phyloP scores from a whole-genome alignment of 2,888 invertebrate genomes.

The Cepaea hortensis region DNA sequence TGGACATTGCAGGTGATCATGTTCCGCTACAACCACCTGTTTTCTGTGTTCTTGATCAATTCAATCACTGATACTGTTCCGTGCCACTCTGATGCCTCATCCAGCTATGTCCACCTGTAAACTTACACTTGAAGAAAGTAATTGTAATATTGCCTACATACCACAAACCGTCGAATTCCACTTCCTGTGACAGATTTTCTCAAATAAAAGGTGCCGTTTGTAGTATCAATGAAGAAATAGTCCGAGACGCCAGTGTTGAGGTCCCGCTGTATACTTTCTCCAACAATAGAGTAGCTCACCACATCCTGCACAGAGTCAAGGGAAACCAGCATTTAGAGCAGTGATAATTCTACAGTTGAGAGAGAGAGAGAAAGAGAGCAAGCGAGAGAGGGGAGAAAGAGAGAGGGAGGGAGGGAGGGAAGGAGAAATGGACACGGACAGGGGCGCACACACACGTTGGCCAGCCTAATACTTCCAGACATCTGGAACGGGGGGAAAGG shows the following conservation, averaged over 20 bases:
- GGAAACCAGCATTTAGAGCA: background rate
- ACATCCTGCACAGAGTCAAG: constrained; percentile 46
- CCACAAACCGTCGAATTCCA: constrained; percentile 57
- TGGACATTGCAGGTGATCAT: too few species aligned
- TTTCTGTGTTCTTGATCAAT: too few species aligned
- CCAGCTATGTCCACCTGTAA: background rate
- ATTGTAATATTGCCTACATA: constrained; percentile 29
- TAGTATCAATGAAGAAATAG: constrained; percentile 61
- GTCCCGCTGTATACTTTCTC: constrained; percentile 46
- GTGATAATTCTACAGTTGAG: background rate
- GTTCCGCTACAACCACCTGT: too few species aligned
- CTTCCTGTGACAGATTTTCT: constrained; percentile 46
- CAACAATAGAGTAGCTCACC: constrained; percentile 48
- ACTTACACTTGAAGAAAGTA: background rate
- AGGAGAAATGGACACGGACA: too few species aligned
- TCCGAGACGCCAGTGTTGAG: constrained; percentile 48
- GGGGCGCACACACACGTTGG: too few species aligned
- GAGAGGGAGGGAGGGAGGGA: too few species aligned
- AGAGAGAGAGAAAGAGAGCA: background rate
- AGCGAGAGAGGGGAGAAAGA: background rate
- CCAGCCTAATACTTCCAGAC: too few species aligned
- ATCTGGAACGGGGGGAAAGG: too few species aligned
- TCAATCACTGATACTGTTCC: too few species aligned
- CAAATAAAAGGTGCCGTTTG: constrained; percentile 57
- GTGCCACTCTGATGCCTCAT: background rate